Evolutionary conservation across 2,888 invertebrate species (phyloP).

Genomic region (Nebria brevicollis): DNA sequence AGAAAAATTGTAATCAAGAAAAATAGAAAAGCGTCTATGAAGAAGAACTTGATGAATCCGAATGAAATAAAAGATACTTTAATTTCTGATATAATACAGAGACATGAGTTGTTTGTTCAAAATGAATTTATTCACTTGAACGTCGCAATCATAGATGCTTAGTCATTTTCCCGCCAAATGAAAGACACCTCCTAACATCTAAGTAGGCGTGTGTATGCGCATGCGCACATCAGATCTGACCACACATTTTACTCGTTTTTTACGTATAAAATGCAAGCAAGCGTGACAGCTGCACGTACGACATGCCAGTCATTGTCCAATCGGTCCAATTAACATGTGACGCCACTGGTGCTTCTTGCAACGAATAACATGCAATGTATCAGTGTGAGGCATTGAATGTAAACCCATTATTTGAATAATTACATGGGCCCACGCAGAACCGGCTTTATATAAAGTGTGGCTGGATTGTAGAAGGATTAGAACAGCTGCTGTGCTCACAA

Average conservation of each 20-base stretch:
- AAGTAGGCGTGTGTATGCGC: background rate
- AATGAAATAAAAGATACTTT: no score
- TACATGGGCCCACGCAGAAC: conserved; percentile 41
- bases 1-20: no score
- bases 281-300: conserved; percentile 4
- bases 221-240: background rate
- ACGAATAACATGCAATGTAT: conserved; percentile 40
- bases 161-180: background rate
- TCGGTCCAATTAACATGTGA: conserved; percentile 56
- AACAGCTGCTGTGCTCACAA: background rate
- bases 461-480: background rate
- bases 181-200: background rate
- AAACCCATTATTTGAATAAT: conserved; percentile 55
- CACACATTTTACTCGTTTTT: background rate
- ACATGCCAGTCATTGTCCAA: conserved; percentile 50
- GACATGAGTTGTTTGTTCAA: no score
- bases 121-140: no score
- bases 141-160: no score
- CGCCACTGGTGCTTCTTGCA: conserved; percentile 52
- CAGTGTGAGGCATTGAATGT: conserved; percentile 4
- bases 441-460: background rate
- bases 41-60: no score
- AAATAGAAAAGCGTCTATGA: no score
- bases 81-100: no score
- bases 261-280: background rate